Evolutionary conservation across 2,888 invertebrate species (phyloP).

Genomic region (Zelleria hepariella): DNA sequence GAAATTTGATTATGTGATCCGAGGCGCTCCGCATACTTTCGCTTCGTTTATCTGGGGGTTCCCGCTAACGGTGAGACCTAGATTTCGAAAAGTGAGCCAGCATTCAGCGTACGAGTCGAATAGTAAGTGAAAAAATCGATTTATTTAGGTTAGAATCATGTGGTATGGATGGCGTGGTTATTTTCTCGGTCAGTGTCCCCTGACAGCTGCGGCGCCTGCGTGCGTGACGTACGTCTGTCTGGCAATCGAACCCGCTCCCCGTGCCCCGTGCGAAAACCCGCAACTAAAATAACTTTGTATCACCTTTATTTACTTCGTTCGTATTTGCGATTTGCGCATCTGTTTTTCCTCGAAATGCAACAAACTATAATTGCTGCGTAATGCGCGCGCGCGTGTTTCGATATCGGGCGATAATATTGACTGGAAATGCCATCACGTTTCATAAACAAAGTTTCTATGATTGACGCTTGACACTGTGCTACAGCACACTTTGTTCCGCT

Average conservation of each 20-base stretch:
- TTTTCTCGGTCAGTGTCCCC: conserved; percentile 63
- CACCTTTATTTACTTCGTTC: conserved; percentile 21
- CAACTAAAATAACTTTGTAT: conserved; percentile 41
- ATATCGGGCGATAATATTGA: background rate
- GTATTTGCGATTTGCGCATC: background rate
- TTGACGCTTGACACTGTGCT: too few relatives aligned
- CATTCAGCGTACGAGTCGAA: background rate
- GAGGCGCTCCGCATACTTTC: conserved; percentile 59
- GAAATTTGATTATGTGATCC: conserved; percentile 45
- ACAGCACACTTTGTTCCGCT: too few relatives aligned
- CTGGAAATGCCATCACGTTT: background rate
- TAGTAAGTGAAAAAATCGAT: background rate
- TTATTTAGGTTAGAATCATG: conserved; percentile 48
- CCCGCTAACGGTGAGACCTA: conserved; percentile 33
- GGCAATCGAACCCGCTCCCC: conserved; percentile 46
- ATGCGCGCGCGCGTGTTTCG: background rate
- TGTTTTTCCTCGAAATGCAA: background rate
- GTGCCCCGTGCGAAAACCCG: conserved; percentile 26
- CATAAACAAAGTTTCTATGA: background rate
- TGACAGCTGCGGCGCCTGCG: conserved; percentile 58
- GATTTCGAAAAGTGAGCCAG: conserved; percentile 24
- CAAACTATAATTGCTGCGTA: too few relatives aligned
- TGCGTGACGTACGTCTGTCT: conserved; percentile 44
- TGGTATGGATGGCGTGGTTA: conserved; percentile 49
- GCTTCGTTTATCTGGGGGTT: conserved; percentile 53